phyloP scores from a whole-genome alignment of 2,888 invertebrate genomes.

The Metalampra italica region DNA sequence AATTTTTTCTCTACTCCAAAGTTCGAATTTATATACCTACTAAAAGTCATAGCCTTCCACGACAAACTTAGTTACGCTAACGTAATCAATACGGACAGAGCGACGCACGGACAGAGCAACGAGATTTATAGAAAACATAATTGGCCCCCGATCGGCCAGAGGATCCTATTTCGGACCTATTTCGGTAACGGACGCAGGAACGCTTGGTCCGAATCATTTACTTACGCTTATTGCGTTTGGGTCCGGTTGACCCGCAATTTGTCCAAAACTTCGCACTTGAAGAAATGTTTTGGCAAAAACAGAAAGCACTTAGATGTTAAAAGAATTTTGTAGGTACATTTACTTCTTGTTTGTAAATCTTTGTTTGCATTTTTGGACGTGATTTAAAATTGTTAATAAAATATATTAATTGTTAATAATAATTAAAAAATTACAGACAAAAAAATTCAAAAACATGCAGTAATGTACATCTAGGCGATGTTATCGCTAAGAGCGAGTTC shows the following conservation, averaged over 20 bases:
- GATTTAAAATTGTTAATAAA: no score
- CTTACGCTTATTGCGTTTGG: conserved; percentile 31
- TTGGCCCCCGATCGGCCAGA: conserved; percentile 46
- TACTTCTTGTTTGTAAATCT: no score
- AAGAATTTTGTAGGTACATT: no score
- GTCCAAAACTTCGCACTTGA: conserved; percentile 8
- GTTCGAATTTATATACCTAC: no score
- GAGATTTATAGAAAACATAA: conserved; percentile 51
- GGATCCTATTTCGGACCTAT: conserved; percentile 48
- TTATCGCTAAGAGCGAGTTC: no score
- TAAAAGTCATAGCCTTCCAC: background rate
- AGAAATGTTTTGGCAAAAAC: background rate
- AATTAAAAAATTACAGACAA: no score
- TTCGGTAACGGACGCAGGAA: conserved; percentile 45
- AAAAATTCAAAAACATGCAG: no score
- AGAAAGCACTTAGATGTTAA: background rate
- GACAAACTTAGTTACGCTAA: background rate
- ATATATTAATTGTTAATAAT: no score
- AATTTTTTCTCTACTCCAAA: no score
- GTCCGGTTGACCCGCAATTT: conserved; percentile 23
- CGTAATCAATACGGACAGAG: background rate
- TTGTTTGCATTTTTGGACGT: no score
- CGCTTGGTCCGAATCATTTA: conserved; percentile 30
- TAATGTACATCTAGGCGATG: no score
- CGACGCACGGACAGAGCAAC: conserved; percentile 4